phyloP scores from a whole-genome alignment of 2,888 invertebrate genomes.

The Chouioia cunea region DNA sequence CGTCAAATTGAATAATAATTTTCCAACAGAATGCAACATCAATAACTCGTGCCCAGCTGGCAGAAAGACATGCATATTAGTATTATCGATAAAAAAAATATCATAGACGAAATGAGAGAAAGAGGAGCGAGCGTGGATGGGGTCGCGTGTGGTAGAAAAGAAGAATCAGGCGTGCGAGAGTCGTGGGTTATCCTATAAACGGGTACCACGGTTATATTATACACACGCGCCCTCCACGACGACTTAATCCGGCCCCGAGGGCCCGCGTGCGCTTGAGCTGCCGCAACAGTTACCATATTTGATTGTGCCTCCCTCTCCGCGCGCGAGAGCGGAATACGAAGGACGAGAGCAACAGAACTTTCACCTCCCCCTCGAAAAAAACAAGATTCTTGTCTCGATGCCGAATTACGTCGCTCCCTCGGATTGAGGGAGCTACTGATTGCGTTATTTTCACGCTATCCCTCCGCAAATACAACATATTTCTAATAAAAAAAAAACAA shows the following conservation, averaged over 20 bases:
- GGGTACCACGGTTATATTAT: slow-evolving; percentile 47
- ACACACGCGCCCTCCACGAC: slow-evolving; percentile 55
- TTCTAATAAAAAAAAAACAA: no score
- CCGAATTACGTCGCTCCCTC: neutral
- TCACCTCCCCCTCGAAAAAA: no score
- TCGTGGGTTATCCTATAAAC: slow-evolving; percentile 65
- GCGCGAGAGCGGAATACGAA: slow-evolving; percentile 1
- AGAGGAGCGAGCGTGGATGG: slow-evolving; percentile 1
- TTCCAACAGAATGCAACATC: no score
- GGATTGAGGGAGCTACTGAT: neutral
- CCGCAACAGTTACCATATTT: slow-evolving; percentile 67
- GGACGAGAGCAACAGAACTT: no score
- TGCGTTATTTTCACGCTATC: neutral
- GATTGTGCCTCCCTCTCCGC: slow-evolving; percentile 56
- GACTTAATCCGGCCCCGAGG: slow-evolving; percentile 65
- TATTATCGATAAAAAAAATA: slow-evolving; percentile 1
- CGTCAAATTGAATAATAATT: no score
- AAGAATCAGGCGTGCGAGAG: slow-evolving; percentile 8
- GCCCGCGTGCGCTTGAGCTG: slow-evolving; percentile 65
- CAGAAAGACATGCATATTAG: no score
- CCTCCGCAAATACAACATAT: no score
- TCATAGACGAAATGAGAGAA: neutral
- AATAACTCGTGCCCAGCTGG: no score
- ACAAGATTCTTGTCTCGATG: neutral
- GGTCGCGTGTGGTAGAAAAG: neutral